Conservation (phyloP, 2,113 vertebrate species). For the Neotragus pygmaeus region DNA sequence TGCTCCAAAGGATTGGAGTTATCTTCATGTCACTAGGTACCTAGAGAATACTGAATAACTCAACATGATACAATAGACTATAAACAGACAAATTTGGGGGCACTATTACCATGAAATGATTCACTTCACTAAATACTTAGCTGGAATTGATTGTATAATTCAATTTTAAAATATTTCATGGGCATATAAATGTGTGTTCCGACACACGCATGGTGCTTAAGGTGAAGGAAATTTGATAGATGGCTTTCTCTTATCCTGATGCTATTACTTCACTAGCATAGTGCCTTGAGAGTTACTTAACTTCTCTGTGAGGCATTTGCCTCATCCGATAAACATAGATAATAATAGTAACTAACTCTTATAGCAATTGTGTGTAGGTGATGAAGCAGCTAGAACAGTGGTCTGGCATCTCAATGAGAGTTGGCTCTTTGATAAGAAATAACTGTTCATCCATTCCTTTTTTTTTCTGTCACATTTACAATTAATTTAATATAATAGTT, state of each 20-base stretch:
- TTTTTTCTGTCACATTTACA: not conserved
- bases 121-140: not conserved
- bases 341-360: not conserved
- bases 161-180: slow-evolving; percentile 20
- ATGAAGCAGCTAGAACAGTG: not conserved
- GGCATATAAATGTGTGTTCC: not conserved
- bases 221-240: not conserved
- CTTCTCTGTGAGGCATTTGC: not conserved
- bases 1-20: not conserved
- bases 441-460: not conserved
- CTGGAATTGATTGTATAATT: not conserved
- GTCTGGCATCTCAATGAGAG: not conserved
- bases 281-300: not conserved
- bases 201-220: not conserved
- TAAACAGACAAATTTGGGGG: not conserved
- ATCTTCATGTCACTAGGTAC: not conserved
- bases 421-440: not conserved
- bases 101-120: not conserved
- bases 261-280: not conserved
- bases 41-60: not conserved
- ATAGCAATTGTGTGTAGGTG: not conserved
- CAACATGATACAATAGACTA: not conserved
- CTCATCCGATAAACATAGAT: not conserved
- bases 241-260: not conserved
- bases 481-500: not conserved